Conservation (phyloP, 2,113 vertebrate genomes). For the Diglossa brunneiventris region DNA sequence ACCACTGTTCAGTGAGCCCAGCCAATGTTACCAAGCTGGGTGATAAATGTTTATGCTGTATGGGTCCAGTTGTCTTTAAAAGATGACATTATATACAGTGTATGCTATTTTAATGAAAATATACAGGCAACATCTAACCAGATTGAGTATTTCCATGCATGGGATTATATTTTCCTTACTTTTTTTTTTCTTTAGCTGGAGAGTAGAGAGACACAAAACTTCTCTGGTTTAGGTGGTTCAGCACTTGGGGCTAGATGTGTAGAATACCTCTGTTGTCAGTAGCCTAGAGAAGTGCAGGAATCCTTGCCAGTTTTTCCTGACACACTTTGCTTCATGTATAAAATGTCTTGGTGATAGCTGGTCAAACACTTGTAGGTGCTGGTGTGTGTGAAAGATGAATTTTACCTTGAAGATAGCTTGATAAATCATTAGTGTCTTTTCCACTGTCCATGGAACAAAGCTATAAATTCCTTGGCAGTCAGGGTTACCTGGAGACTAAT, state of each 20-base stretch:
- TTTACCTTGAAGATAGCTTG: conserved; percentile 11
- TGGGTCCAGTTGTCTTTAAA: background rate
- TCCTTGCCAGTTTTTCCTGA: background rate
- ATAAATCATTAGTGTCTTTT: conserved; percentile 23
- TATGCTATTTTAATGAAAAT: background rate
- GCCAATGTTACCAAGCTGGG: background rate
- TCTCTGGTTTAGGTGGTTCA: background rate
- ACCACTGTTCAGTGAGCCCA: background rate
- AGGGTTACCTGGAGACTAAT: conserved; percentile 37
- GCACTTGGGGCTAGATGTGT: background rate
- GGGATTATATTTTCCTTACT: background rate
- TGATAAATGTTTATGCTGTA: background rate
- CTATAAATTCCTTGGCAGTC: conserved; percentile 59
- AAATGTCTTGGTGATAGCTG: background rate
- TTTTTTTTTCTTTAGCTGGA: background rate
- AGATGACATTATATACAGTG: background rate
- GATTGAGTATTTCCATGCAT: background rate
- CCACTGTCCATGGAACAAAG: background rate
- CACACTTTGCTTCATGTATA: background rate
- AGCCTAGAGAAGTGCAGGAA: background rate
- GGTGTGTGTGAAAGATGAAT: background rate
- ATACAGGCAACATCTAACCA: background rate
- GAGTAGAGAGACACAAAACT: background rate
- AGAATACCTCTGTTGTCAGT: background rate
- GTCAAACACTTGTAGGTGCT: background rate